Evolutionary conservation across 1,140 invertebrate genomes (phyloP).

Genomic region (Heliconius eleuchia): DNA sequence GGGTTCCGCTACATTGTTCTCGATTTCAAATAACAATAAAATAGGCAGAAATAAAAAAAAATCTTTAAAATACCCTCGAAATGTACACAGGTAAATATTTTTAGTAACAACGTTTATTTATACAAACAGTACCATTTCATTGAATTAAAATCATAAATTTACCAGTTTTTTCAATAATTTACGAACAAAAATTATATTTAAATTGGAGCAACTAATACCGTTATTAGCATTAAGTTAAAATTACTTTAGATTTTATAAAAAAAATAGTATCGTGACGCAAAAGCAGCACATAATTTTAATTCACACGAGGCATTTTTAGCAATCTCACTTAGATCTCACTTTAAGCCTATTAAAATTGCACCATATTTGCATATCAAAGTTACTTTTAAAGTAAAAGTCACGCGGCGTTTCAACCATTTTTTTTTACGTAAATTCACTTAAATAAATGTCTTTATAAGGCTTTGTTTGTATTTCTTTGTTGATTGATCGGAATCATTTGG

Average conservation of each 20-base stretch:
- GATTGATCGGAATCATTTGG: neutral
- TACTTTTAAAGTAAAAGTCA: constrained; percentile 17
- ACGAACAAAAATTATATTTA: neutral
- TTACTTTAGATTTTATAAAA: constrained; percentile 5
- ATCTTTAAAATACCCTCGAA: too few relatives aligned
- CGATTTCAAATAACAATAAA: too few relatives aligned
- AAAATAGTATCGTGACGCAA: neutral
- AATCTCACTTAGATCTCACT: constrained; percentile 19
- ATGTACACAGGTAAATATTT: too few relatives aligned
- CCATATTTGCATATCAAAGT: constrained; percentile 32
- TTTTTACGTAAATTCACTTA: neutral
- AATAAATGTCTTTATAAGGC: neutral
- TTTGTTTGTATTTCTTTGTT: constrained; percentile 1
- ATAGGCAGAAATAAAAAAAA: too few relatives aligned
- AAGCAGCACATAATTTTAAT: constrained; percentile 28
- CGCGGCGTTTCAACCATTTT: neutral
- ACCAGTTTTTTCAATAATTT: neutral
- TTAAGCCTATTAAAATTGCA: constrained; percentile 37
- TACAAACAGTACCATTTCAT: too few relatives aligned
- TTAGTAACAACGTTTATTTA: too few relatives aligned
- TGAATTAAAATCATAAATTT: neutral
- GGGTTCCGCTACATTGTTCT: too few relatives aligned
- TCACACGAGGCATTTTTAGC: constrained; percentile 22
- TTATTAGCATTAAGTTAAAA: neutral
- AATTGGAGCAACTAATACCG: neutral